phyloP scores from a whole-genome alignment of 2,888 invertebrate species.

The Cantharis lateralis region DNA sequence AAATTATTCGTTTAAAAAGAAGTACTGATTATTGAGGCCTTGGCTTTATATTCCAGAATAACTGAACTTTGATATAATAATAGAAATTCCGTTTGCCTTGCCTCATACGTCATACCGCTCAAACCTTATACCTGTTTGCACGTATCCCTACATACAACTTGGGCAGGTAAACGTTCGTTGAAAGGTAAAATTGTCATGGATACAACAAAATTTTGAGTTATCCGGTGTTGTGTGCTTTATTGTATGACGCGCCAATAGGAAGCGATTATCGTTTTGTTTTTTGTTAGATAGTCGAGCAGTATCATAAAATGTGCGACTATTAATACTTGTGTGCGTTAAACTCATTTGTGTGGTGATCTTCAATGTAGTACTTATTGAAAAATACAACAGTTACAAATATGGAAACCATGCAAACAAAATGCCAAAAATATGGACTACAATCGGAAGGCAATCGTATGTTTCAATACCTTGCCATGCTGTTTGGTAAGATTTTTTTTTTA shows the following conservation, averaged over 20 bases:
- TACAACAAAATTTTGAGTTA: background rate
- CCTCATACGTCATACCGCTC: background rate
- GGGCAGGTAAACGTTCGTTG: background rate
- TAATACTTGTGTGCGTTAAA: background rate
- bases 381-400: background rate
- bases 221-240: background rate
- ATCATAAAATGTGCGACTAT: background rate
- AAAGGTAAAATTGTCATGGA: background rate
- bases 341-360: background rate
- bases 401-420: background rate
- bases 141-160: background rate
- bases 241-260: background rate
- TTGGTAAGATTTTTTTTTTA: background rate
- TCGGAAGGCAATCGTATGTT: background rate
- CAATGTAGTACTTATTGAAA: background rate
- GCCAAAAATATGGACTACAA: background rate
- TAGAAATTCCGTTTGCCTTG: background rate
- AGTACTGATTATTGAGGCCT: too few relatives aligned
- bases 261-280: background rate
- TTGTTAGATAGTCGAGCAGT: background rate
- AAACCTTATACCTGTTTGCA: background rate
- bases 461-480: background rate
- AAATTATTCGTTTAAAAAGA: background rate
- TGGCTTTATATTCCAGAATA: background rate
- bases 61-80: background rate